Conservation (phyloP, 2,888 invertebrate species). For the Eudasyphora cyanicolor region DNA sequence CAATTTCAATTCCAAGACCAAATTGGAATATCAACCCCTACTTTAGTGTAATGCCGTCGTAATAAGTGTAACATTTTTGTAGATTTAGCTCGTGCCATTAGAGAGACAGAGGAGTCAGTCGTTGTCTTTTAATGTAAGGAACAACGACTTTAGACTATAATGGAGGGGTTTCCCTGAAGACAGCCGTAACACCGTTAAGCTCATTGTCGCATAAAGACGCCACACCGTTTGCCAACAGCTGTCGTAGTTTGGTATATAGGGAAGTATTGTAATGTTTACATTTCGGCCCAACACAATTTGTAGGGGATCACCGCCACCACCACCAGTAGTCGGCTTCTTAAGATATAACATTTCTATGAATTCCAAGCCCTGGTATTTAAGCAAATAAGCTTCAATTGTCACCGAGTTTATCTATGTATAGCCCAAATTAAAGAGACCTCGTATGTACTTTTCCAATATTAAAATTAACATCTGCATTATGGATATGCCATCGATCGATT, state of each 20-base stretch:
- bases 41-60: not conserved
- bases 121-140: conserved; percentile 24
- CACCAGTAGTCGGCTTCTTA: not conserved
- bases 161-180: conserved; percentile 18
- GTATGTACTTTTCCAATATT: conserved; percentile 35
- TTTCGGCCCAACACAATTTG: not conserved
- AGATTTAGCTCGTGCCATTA: conserved; percentile 53
- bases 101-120: conserved; percentile 37
- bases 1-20: not conserved
- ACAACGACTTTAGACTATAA: too few relatives aligned
- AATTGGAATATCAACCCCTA: conserved; percentile 59
- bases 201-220: not conserved
- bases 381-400: not conserved
- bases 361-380: not conserved
- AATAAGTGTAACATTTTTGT: conserved; percentile 22
- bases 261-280: not conserved
- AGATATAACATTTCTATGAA: not conserved
- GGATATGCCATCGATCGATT: not conserved
- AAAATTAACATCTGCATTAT: conserved; percentile 59
- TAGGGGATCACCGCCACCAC: not conserved
- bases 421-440: not conserved
- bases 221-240: conserved; percentile 5
- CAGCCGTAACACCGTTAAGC: conserved; percentile 2
- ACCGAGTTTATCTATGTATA: not conserved
- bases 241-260: not conserved